These are phyloP conservation scores for Epirrhoe alternata DNA, from an alignment of 2,888 invertebrate species.

Conservation along the genomic window DNA sequence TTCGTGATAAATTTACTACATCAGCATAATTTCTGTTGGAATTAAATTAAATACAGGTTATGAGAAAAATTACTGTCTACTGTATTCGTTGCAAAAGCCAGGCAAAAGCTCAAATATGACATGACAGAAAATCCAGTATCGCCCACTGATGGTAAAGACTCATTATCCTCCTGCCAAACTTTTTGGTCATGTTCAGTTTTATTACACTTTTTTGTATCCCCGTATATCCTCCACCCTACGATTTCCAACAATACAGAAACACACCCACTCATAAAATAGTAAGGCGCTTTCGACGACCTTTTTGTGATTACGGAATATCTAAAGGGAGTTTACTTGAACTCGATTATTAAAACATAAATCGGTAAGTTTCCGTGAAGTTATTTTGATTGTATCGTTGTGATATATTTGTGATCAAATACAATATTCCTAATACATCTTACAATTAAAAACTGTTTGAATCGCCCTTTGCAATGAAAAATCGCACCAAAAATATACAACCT, in stretches of 20 bases:
- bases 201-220: constrained; percentile 17
- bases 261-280: constrained; percentile 40
- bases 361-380: not conserved
- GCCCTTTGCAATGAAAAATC: not conserved
- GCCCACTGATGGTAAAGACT: not conserved
- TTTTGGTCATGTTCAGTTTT: not conserved
- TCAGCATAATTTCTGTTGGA: too few species aligned
- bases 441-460: too few species aligned
- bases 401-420: too few species aligned
- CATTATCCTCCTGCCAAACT: not conserved
- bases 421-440: too few species aligned
- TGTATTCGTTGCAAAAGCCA: too few species aligned
- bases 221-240: constrained; percentile 29
- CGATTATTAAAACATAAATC: constrained; percentile 20
- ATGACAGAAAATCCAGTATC: too few species aligned
- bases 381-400: not conserved
- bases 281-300: constrained; percentile 39
- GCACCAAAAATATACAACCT: too few species aligned
- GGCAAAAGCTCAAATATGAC: too few species aligned
- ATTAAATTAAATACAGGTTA: too few species aligned
- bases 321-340: constrained; percentile 32
- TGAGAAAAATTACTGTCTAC: too few species aligned
- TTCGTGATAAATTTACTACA: too few species aligned
- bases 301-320: constrained; percentile 38
- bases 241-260: constrained; percentile 39